Base-by-base conservation (phyloP, 2,888 invertebrate genomes). In the Hirtodrosophila trivittata region DNA sequence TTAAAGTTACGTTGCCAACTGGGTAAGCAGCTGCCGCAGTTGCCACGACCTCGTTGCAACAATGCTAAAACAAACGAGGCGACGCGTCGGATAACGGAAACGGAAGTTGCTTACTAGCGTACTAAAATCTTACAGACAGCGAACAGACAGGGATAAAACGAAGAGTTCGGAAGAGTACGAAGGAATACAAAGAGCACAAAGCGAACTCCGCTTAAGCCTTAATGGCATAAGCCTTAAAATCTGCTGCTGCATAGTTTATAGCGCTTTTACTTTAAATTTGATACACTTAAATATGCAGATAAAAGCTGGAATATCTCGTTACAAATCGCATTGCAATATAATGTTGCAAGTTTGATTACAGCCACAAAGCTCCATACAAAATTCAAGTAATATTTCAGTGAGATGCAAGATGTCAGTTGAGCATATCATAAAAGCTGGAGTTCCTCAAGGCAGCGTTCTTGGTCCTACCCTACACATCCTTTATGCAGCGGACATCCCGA, bases 101-200 rank as follows among this genome's bases (percentile, higher is more conserved):
- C 86, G 86, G 86, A 81, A 82, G 70, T 82, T 85, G 80, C 83
- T 85, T 63, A 78, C 86, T 82, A 78, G 73, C 68, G 57, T 62
- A 59, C 68, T 64, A 63, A 56, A 67, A 55, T 50, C 49, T 32
- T 41, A 58, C 13, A 66, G 30, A 50, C 39, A 46, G 56, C 18
- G 28, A 7, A 54, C 26, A 16, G 33, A 60, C 52, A 54, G 32
- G 45, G 8, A 26, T 37, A 49, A 2, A 18, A 28, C 21, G 14
- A 42, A 39, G 12, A 16, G 14, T 28, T 49, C 7, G 33, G 33
- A 26, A 2, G n/a, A n/a, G n/a, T n/a, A n/a, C n/a, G n/a, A n/a
- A n/a, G n/a, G n/a, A n/a, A n/a, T n/a, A n/a, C n/a, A n/a, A n/a
- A 28, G 16, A 30, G n/a, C 21, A 38, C 10, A 7, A 28, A 9